Conservation (phyloP, 2,113 vertebrate genomes). For the Peromyscus maniculatus region DNA sequence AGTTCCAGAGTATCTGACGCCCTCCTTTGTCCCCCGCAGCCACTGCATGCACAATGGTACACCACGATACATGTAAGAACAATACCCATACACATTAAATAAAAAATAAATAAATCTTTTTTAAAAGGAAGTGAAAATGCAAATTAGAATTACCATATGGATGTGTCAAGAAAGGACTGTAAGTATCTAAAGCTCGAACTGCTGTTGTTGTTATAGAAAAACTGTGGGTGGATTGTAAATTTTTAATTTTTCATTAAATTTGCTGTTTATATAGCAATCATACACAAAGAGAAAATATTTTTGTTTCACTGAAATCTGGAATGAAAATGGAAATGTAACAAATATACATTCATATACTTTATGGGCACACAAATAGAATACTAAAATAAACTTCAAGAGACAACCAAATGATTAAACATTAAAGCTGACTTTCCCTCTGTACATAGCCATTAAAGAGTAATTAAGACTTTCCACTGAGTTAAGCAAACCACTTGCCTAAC, state of each 20-base stretch:
- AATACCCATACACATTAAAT: not conserved
- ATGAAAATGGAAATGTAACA: slow-evolving; percentile 65
- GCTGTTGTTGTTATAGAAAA: slow-evolving; percentile 61
- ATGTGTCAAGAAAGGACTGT: not conserved
- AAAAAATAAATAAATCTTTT: not conserved
- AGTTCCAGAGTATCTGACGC: not conserved
- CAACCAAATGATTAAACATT: slow-evolving; percentile 66
- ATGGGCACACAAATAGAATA: slow-evolving; percentile 46
- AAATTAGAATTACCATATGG: slow-evolving; percentile 58
- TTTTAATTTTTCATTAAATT: slow-evolving; percentile 81
- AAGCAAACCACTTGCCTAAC: slow-evolving; percentile 74
- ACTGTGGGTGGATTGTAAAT: slow-evolving; percentile 72
- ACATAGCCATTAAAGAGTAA: slow-evolving; percentile 72
- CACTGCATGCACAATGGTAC: no score
- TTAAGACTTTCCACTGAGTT: slow-evolving; percentile 77
- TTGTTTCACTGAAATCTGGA: slow-evolving; percentile 65
- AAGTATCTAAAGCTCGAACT: slow-evolving; percentile 56
- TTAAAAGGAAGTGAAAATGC: slow-evolving; percentile 1
- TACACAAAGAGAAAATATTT: slow-evolving; percentile 75
- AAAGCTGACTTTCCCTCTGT: slow-evolving; percentile 48
- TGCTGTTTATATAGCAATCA: slow-evolving; percentile 73
- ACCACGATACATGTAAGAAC: no score
- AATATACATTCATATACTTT: slow-evolving; percentile 64
- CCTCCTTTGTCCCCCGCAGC: not conserved
- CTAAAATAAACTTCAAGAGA: slow-evolving; percentile 62